Evolutionary conservation across 2,797 vertebrate species (phyloP).

Genomic region (Urosaurus nigricauda): DNA sequence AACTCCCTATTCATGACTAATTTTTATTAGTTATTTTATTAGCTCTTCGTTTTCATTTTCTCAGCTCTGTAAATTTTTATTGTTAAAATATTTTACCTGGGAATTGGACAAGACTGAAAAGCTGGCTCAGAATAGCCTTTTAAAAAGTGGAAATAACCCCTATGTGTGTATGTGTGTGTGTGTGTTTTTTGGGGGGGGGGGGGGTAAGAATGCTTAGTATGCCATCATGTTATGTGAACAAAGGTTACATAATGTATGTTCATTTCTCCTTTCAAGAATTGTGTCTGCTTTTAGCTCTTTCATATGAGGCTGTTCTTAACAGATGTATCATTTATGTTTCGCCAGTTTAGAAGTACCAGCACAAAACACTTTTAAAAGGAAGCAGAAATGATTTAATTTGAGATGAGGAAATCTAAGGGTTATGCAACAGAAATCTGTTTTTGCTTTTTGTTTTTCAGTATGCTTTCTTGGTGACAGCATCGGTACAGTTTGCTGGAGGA

Average conservation of each 20-base stretch:
- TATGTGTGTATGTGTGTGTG: too few relatives aligned
- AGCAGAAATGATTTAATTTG: neutral
- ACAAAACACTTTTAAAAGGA: neutral
- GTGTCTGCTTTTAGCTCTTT: neutral
- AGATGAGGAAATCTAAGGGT: neutral
- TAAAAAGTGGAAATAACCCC: neutral
- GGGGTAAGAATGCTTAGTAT: neutral
- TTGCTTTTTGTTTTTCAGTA: slow-evolving; percentile 81
- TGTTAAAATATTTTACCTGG: neutral
- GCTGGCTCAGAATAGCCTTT: neutral
- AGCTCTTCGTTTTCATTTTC: neutral
- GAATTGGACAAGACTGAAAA: neutral
- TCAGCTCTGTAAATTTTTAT: neutral
- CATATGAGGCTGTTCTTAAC: neutral
- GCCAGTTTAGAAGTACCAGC: neutral
- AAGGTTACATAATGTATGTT: neutral
- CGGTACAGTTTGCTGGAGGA: slow-evolving; percentile 95
- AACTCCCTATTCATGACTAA: too few relatives aligned
- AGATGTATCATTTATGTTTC: neutral
- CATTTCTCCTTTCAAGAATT: neutral
- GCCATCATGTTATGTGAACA: too few relatives aligned
- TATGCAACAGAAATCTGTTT: neutral
- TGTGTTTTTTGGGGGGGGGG: neutral
- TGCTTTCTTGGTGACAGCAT: slow-evolving; percentile 94
- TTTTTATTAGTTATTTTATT: neutral